Evolutionary conservation across 2,888 invertebrate species (phyloP).

Genomic region (Limenitis arthemis): DNA sequence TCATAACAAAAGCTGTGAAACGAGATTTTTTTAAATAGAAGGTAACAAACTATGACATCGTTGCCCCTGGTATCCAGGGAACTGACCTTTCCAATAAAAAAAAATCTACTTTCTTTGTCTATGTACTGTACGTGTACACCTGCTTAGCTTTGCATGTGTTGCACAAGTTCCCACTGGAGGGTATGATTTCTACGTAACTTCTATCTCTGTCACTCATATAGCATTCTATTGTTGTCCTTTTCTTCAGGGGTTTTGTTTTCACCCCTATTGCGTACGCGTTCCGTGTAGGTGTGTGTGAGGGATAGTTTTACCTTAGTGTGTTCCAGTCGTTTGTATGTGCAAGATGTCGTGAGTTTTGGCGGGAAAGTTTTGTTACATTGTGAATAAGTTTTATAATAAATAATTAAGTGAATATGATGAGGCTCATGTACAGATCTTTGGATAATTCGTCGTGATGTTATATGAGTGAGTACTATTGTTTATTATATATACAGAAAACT

Average conservation of each 20-base stretch:
- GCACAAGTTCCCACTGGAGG: conserved; percentile 52
- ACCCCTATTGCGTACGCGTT: conserved; percentile 58
- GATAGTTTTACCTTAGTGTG: conserved; percentile 40
- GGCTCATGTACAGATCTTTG: conserved; percentile 29
- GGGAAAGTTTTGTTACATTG: conserved; percentile 40
- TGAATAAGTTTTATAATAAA: conserved; percentile 26
- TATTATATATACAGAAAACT: background rate
- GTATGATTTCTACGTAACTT: conserved; percentile 58
- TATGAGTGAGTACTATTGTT: conserved; percentile 45
- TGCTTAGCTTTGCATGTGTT: conserved; percentile 53
- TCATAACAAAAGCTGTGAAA: too few relatives aligned
- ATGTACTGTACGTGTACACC: conserved; percentile 53
- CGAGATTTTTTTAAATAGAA: background rate
- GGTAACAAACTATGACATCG: background rate
- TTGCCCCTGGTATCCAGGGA: conserved; percentile 1
- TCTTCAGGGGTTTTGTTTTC: conserved; percentile 43
- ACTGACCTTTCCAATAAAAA: conserved; percentile 57
- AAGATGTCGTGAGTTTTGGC: conserved; percentile 53
- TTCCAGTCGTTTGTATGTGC: conserved; percentile 43
- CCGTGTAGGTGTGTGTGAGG: conserved; percentile 47
- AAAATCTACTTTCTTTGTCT: conserved; percentile 48
- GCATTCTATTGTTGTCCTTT: conserved; percentile 36
- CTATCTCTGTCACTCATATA: conserved; percentile 39
- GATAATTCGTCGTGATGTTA: conserved; percentile 56
- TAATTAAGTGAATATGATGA: conserved; percentile 26